Base-by-base conservation (phyloP, 2,888 invertebrate genomes). In the Nowickia ferox region DNA sequence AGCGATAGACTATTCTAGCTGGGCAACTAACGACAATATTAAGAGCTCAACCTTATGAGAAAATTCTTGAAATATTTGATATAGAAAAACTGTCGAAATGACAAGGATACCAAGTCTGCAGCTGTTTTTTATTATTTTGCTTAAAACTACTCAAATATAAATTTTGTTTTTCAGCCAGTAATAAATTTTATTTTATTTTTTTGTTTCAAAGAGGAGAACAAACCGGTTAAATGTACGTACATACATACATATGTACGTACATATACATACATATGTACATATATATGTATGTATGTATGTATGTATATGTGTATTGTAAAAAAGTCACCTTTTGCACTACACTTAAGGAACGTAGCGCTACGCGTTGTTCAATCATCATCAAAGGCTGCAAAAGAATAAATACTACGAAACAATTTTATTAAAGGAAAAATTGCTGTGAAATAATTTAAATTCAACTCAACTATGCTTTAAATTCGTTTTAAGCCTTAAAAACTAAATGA, bases 51-150 rank as follows among this genome's bases (percentile, higher is more conserved):
- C 4, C 4, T 30, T 4, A 30, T 30, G 30, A 30, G 30, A 30
- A 30, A 30, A 30, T 30, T 30, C 30, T 30, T 30, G 6, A 30
- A 30, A 6, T 30, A 30, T 30, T 6, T 30, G 30, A 30, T 30
- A 30, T 30, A 30, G 5, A 6, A 30, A 30, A 30, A 6, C 30
- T 30, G 30, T 30, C 6, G 30, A 30, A 55, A 55, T 46, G n/a
- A 55, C 53, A 44, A 46, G 22, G 1, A 11, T 59, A 38, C 9
- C 13, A 46, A 57, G 4, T 13, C 42, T 61, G 68, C 78, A 71
- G 61, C 69, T 79, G 78, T 44, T 71, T 44, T 71, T 69, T 63
- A 53, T 53, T 57, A 38, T 30, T 38, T 53, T 42, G 1, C 13
- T 30, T 51, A 9, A 17, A 44, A 22, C 15, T 59, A 11, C 19